phyloP scores from a whole-genome alignment of 2,113 vertebrate genomes.

The Hippocampus guttulatus region DNA sequence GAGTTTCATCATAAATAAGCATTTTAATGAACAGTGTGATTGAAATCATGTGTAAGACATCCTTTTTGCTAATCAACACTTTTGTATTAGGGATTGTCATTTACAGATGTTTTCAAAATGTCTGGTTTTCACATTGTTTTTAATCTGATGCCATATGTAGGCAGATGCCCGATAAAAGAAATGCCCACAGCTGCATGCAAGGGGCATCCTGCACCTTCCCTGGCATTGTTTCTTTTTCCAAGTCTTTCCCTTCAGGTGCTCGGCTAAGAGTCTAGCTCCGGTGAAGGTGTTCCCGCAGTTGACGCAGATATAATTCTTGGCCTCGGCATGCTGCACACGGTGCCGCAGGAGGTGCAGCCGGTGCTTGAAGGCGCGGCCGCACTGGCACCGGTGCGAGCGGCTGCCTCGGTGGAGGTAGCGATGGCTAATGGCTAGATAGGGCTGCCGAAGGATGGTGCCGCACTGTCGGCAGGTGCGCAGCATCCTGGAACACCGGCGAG shows the following conservation, averaged over 20 bases:
- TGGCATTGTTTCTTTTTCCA: constrained; percentile 6
- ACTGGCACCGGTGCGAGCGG: constrained; percentile 67
- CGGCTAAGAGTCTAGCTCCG: constrained; percentile 43
- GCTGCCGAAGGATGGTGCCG: constrained; percentile 63
- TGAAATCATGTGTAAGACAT: neutral
- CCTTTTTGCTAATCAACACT: constrained; percentile 19
- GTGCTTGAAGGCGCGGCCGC: constrained; percentile 66
- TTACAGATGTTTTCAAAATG: constrained; percentile 11
- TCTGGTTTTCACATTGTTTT: constrained; percentile 50
- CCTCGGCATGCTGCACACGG: constrained; percentile 72
- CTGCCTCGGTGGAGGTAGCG: constrained; percentile 68
- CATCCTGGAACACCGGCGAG: constrained; percentile 60
- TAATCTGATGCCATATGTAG: constrained; percentile 75
- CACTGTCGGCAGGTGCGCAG: constrained; percentile 67
- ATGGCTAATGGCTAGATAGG: constrained; percentile 62
- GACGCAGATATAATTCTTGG: constrained; percentile 69
- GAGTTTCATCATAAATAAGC: neutral
- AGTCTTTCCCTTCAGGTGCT: constrained; percentile 35
- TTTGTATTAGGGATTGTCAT: neutral
- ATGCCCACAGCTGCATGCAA: constrained; percentile 71
- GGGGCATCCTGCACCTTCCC: constrained; percentile 52
- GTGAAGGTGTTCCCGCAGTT: constrained; percentile 63
- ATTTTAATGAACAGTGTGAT: constrained; percentile 10
- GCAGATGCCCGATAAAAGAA: constrained; percentile 68
- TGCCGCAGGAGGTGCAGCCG: constrained; percentile 73